Percentiles rank a stretch among this genome's conserved stretches.
Evolutionary conservation across 2,888 invertebrate species (phyloP).

Genomic region (Trichogramma evanescens): DNA sequence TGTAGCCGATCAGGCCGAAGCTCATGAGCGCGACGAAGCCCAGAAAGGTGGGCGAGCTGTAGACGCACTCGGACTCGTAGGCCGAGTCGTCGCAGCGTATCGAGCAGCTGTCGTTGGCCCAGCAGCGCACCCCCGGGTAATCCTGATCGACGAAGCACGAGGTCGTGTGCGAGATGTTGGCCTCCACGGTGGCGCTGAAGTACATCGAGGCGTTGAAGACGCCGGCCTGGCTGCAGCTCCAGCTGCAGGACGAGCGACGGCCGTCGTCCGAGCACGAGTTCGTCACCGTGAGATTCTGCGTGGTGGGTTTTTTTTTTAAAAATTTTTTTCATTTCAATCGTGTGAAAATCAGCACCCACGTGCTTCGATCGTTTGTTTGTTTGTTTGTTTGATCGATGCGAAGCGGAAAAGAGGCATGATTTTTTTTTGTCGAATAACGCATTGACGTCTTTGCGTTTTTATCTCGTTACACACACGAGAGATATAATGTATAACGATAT

Average conservation of each 20-base stretch:
- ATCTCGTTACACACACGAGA: no score
- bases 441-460: no score
- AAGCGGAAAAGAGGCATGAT: no score
- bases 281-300: slow-evolving; percentile 18
- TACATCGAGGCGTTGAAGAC: not conserved
- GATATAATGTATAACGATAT: no score
- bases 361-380: no score
- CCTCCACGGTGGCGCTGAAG: not conserved
- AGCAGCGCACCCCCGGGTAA: not conserved
- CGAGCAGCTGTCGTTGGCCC: slow-evolving; percentile 20
- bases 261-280: slow-evolving; percentile 10
- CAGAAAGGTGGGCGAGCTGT: slow-evolving; percentile 63
- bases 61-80: slow-evolving; percentile 45
- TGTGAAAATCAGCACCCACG: not conserved
- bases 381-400: no score
- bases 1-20: slow-evolving; percentile 70
- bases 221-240: not conserved
- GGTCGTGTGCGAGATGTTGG: not conserved
- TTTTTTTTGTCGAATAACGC: no score
- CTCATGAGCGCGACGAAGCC: slow-evolving; percentile 65
- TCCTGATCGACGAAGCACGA: slow-evolving; percentile 1
- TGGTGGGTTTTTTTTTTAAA: not conserved
- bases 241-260: not conserved
- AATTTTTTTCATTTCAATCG: not conserved
- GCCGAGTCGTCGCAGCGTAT: slow-evolving; percentile 29